Evolutionary conservation across 1,140 invertebrate genomes (phyloP), one percentile per base, ranked within the genome.

Genomic region (Heliothis subflexa): DNA sequence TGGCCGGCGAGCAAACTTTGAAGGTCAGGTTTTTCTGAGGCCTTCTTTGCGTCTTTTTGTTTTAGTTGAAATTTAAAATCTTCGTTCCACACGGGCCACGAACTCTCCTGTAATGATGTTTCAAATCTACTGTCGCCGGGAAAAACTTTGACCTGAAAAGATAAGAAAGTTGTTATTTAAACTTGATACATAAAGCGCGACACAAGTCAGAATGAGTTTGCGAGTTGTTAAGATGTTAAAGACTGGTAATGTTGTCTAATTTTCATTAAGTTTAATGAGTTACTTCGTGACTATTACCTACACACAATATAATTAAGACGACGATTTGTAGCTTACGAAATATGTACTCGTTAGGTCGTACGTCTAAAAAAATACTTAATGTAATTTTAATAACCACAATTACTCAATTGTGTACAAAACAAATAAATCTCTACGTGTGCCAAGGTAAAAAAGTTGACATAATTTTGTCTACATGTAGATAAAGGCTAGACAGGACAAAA

Each of bases 1-100:
- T 96, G 96, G 0, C 96, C 97, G 59, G 95, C 95, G 13, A 97
- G 95, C 57, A 95, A 94, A 50, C 94, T 95, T 47, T 93, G 90
- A 70, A 94, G 88, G 81, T 94, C 92, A 16, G 81, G 61, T 85
- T 93, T 93, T 59, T 92, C 87, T 7, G 82, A 70, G 0, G 75
- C 13, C 70, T 89, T 93, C 83, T 91, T 93, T 7, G 77, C 49
- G 49, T 90, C 91, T 94, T 96, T 93, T 49, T 93, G 93, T 76
- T 94, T 95, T 57, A 97, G 81, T 57, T 95, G 95, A 89, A 97
- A 97, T 77, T 95, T 95, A 84, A 97, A 97, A 78, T 97, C 97
- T 91, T 97, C 96, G 88, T 97, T 97, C 95, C 97, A 97, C 61
- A 96, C 95, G 0, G 97, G 97, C 96, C 97, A 97, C 1, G 96